Evolutionary conservation across 2,888 invertebrate genomes (phyloP), one percentile per base, ranked within the genome.

Genomic region (Eristalis pertinax): DNA sequence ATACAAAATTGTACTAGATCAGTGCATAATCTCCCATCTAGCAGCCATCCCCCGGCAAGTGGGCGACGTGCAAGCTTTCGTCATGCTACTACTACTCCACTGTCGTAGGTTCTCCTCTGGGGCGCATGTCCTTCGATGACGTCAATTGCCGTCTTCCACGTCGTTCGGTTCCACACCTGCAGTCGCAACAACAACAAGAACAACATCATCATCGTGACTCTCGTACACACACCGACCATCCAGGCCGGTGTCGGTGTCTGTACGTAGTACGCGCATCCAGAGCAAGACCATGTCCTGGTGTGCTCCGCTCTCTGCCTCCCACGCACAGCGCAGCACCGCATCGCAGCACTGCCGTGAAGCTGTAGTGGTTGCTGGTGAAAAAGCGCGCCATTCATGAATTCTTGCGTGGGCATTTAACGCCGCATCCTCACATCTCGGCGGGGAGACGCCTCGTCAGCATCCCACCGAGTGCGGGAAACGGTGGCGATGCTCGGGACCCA

Each of bases 351-450:
- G 10, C 50, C 2, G 35, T 50, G n/a, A 43, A 43, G 43, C 60
- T 60, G 60, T 60, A 19, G 19, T 50, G 50, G 50, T 50, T 7
- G 19, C 35, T 60, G 79, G 78, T 72, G 83, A 83, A 88, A 86
- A 88, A 74, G 88, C 83, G 76, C 81, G 84, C 84, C 89, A 89
- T 89, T 89, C 89, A 89, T 89, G 88, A 89, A 88, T 88, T 73
- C 80, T 87, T 85, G 84, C 89, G 89, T 89, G 87, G 89, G 89
- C 78, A 84, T 68, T 68, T 13, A 84, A 67, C 62, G 43, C 86
- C 77, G 65, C 78, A 86, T 29, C 38, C 50, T 43, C 35, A 63
- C 24, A 50, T 8, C 50, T 29, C 24, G 15, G 26, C 4, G 2
- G 60, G 64, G 41, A 63, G 62, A 38, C 68, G 80, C 15, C 22